Evolutionary conservation across 2,797 vertebrate genomes (phyloP), one percentile per base, ranked within the genome.

Genomic region (Cossypha heuglini): DNA sequence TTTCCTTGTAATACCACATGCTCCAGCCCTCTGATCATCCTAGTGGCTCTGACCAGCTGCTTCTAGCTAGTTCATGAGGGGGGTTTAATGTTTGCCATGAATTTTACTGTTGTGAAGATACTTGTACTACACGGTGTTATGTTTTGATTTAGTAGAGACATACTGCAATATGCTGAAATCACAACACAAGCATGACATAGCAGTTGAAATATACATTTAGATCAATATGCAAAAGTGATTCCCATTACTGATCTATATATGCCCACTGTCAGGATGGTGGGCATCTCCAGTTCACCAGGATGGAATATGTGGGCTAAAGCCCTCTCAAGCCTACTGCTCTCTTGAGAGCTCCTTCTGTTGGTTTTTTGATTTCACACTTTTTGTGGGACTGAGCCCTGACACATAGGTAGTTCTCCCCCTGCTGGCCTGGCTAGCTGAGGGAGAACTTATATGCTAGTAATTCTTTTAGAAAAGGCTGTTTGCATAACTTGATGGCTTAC

Each of bases 361-460:
- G 4, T 22, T 51, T 38, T 46, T 71, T 1, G 7, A 3, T 62
- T 77, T 48, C 48, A n/a, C 43, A 8, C 18, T 59, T 80, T 9
- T 5, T 51, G 22, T 80, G 76, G 28, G 37, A 51, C 54, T 74
- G 31, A 90, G 25, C 33, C 1, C 0, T 45, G 21, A 31, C 8
- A 13, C 22, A 1, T 28, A 7, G 0, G 0, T 21, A 28, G 31
- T 18, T 59, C 15, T 46, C 37, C 16, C 14, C 5, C 5, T 5
- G 4, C 21, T 33, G 51, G 24, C 49, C 52, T 83, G 64, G 19
- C 43, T 58, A 58, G 26, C 55, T 76, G 21, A 3, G 24, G 35
- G 37, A 79, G 29, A 21, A 11, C 3, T 72, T 48, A 9, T 3
- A 4, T 38, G 38, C 43, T 43, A 20, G 33, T 62, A 46, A 38